These are phyloP conservation scores for Cyanoliseus patagonus DNA, from an alignment of 2,113 vertebrate species.

Conservation along the genomic window DNA sequence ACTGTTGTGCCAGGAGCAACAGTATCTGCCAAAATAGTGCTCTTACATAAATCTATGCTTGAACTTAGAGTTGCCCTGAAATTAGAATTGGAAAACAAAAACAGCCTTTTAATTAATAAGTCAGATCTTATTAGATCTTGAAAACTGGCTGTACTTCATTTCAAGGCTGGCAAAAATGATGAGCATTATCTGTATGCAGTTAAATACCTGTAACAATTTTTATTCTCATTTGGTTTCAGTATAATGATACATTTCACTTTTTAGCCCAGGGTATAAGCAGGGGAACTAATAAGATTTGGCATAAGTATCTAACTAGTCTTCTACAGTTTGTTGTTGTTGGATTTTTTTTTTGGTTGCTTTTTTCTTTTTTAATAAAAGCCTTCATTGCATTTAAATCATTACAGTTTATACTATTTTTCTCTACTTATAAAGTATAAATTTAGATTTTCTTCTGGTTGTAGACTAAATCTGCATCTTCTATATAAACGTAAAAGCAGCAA, in stretches of 20 bases:
- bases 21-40: background rate
- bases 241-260: background rate
- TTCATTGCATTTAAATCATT: background rate
- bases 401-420: background rate
- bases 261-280: background rate
- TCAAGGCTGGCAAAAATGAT: background rate
- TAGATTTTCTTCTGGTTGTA: background rate
- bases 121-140: slow-evolving; percentile 27
- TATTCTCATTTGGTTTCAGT: background rate
- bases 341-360: background rate
- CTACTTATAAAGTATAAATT: background rate
- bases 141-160: slow-evolving; percentile 7
- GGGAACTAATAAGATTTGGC: background rate
- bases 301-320: background rate
- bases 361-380: background rate
- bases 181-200: background rate
- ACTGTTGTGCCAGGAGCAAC: background rate
- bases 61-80: slow-evolving; percentile 26
- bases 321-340: background rate
- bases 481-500: background rate
- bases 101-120: slow-evolving; percentile 52
- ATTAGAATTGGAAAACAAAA: slow-evolving; percentile 60
- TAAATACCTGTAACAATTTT: background rate
- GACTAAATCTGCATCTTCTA: background rate
- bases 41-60: slow-evolving; percentile 29